phyloP scores from a whole-genome alignment of 2,797 vertebrate genomes.

The Pangasius sanitwongsei region DNA sequence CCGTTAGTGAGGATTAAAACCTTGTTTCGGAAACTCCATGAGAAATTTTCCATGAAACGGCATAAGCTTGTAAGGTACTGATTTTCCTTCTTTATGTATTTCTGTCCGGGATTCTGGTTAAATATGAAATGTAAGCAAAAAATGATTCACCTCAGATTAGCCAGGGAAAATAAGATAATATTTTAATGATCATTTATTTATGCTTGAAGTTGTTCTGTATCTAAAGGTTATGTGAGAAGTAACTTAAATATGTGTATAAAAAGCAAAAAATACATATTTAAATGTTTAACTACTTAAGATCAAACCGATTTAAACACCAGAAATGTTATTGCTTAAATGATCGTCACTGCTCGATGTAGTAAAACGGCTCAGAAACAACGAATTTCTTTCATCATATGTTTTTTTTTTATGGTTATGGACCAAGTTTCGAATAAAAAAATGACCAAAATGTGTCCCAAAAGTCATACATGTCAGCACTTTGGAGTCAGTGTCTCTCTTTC shows the following conservation, averaged over 20 bases:
- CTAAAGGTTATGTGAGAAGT: not conserved
- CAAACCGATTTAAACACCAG: not conserved
- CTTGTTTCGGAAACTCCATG: slow-evolving; percentile 46
- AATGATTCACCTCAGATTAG: not conserved
- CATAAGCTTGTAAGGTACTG: slow-evolving; percentile 47
- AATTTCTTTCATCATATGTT: not conserved
- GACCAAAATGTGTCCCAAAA: not conserved
- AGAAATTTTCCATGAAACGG: slow-evolving; percentile 29
- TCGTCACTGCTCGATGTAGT: no score
- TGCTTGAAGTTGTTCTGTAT: not conserved
- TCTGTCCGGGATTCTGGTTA: not conserved
- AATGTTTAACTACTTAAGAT: no score
- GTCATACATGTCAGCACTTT: not conserved
- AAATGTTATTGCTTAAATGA: not conserved
- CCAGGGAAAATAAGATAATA: not conserved
- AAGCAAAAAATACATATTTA: not conserved
- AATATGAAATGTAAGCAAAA: not conserved
- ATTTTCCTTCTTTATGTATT: not conserved
- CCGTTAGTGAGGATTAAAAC: slow-evolving; percentile 50
- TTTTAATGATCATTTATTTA: not conserved
- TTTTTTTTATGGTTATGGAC: no score
- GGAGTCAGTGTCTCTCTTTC: not conserved
- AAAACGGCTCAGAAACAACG: no score
- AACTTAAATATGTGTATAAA: not conserved
- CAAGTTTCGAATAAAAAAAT: no score